Base-by-base conservation (phyloP, 2,113 vertebrate species). In the Chelonoidis abingdonii region DNA sequence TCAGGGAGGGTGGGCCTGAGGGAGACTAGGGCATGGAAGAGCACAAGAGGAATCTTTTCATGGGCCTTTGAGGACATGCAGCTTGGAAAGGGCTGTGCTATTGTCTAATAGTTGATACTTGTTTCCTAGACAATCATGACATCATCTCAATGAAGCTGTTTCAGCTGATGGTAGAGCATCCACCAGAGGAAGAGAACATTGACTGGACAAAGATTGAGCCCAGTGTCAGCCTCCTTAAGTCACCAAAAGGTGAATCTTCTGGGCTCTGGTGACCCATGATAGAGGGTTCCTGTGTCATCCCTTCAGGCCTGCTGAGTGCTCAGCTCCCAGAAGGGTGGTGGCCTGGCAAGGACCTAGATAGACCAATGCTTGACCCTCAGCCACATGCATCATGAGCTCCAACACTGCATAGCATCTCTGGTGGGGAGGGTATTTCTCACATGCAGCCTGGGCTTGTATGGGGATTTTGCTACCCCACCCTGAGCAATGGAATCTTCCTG, bases 201-300 rank as follows among this genome's bases (percentile, higher is more conserved):
- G 99, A 99, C 98, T 99, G 99, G 99, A 99, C 99, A 41, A 99
- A 99, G 98, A 99, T 99, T 0, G 99, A 99, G 97, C 99, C 99
- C n/a, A 99, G 99, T 0, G 99, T 99, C 96, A 99, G 97, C 95
- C 98, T 99, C 47, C 99, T 99, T 57, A 99, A 99, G 97, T 99
- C 99, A 2, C 99, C 99, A 38, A 99, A 99, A 99, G 99, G 99
- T 99, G 91, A 19, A 44, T 50, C 50, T 8, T 17, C 41, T 69
- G 13, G 10, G 10, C 57, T 90, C 76, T 0, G 0, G 6, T 53
- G 41, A 78, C 19, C 41, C 44, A 13, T 5, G 0, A 0, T 8
- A 78, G 21, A 54, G 35, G 9, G 8, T 2, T 29, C 52, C 12
- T 47, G 7, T 17, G 10, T 72, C 65, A 38, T 72, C 19, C 62